Base-by-base conservation (phyloP, 1,140 invertebrate genomes). In the Brachystomella parvula region DNA sequence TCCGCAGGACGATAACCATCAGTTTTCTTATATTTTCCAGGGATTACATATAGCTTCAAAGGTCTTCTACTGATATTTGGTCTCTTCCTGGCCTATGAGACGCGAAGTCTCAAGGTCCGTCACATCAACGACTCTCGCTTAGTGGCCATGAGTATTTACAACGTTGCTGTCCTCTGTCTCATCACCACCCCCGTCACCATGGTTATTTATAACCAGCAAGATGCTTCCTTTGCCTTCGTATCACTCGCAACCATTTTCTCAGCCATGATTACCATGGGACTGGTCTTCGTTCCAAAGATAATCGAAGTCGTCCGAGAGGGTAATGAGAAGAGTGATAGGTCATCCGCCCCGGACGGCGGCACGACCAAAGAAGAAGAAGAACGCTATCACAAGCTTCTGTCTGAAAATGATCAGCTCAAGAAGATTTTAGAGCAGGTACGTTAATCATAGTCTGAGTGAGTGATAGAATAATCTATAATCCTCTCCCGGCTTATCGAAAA, bases 81-180 rank as follows among this genome's bases (percentile, higher is more conserved):
- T 1, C 81, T 99, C 12, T 98, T 99, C 78, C 79, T 99, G 66
- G 92, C 96, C 0, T 99, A 98, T 76, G 96, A 99, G 80, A 98
- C 96, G 0, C 82, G 96, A 57, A 96, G 93, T 65, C 87, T 98
- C 28, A 99, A 99, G 82, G 86, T 93, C 9, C 89, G 90, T 66
- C 88, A 90, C 76, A 93, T 93, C 73, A 93, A 92, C 79, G 96
- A 99, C 81, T 96, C 94, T 0, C 84, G 94, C 75, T 96, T 98
- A 78, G 95, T 98, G 15, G 94, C 94, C 70, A 96, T 99, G 92
- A 94, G 94, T 72, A 98, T 99, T 75, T 99, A 99, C 81, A 99
- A 99, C 80, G 95, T 99, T 57, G 95, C 96, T 64, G 92, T 99
- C 29, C 83, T 99, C 17, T 97, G 94, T 77, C 80, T 98, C 63